A percentile compares a stretch with the other conserved stretches of the same genome.
Conservation (phyloP, 1,140 invertebrate genomes). For the Latrodectus geometricus region DNA sequence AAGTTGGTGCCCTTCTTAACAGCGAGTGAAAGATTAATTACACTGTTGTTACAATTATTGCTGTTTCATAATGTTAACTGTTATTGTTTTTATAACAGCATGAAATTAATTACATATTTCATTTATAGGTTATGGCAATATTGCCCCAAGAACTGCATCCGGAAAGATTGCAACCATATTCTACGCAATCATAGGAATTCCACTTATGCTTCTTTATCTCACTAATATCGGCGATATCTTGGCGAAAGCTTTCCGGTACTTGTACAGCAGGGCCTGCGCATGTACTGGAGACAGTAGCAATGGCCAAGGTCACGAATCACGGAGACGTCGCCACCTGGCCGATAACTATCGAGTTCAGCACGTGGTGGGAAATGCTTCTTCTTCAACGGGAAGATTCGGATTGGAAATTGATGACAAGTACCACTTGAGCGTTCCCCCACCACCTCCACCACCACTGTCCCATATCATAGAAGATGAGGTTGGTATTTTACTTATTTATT, state of each 20-base stretch:
- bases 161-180: slow-evolving; percentile 70
- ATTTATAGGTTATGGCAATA: slow-evolving; percentile 70
- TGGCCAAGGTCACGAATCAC: neutral
- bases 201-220: slow-evolving; percentile 70
- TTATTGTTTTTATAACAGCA: too few relatives aligned
- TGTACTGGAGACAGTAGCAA: slow-evolving; percentile 37
- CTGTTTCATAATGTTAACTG: too few relatives aligned
- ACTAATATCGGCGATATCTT: slow-evolving; percentile 71
- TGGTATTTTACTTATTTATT: neutral
- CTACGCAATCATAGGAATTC: slow-evolving; percentile 71
- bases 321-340: neutral
- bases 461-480: slow-evolving; percentile 37
- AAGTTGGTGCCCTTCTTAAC: too few relatives aligned
- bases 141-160: slow-evolving; percentile 68
- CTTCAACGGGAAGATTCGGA: slow-evolving; percentile 1
- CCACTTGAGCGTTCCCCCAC: slow-evolving; percentile 19
- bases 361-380: slow-evolving; percentile 7
- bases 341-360: slow-evolving; percentile 56
- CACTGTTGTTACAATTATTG: too few relatives aligned
- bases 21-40: too few relatives aligned
- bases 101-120: slow-evolving; percentile 14
- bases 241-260: slow-evolving; percentile 69
- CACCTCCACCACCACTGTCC: slow-evolving; percentile 16
- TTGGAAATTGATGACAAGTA: slow-evolving; percentile 50
- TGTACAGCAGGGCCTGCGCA: slow-evolving; percentile 67